phyloP scores from a whole-genome alignment of 2,888 invertebrate genomes.

The Drosophila mimetica region DNA sequence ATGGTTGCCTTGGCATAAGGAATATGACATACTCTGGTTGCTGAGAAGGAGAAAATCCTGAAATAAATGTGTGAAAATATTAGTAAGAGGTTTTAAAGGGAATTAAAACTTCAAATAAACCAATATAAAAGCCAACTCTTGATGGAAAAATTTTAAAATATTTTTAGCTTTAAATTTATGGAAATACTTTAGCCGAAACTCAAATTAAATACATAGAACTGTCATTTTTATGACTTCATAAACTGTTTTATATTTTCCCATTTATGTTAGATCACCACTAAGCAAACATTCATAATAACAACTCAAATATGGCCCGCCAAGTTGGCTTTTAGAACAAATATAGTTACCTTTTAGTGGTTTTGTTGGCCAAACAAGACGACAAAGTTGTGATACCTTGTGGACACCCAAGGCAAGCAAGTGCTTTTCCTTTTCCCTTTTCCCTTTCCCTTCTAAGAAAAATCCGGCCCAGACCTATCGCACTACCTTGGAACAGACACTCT shows the following conservation, averaged over 20 bases:
- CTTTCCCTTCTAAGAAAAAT: conserved; percentile 16
- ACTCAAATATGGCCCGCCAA: conserved; percentile 16
- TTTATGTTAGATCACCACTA: conserved; percentile 23
- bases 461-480: conserved; percentile 11
- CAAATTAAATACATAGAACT: neutral
- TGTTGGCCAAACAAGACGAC: conserved; percentile 33
- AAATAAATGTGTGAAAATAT: neutral
- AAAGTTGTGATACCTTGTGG: conserved; percentile 46
- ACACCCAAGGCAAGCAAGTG: conserved; percentile 5
- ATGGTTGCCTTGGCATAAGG: conserved; percentile 5
- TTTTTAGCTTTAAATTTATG: neutral
- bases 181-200: too few species aligned
- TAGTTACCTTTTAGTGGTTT: conserved; percentile 30
- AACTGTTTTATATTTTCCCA: neutral
- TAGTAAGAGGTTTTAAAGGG: conserved; percentile 10
- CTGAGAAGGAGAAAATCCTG: neutral
- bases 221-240: neutral
- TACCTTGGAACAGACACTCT: conserved; percentile 39
- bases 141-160: conserved; percentile 1
- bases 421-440: neutral
- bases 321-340: conserved; percentile 19
- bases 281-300: conserved; percentile 32
- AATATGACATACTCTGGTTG: conserved; percentile 9
- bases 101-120: conserved; percentile 15
- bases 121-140: neutral